Evolutionary conservation across 2,113 vertebrate species (phyloP).

Genomic region (Leucoraja erinaceus): DNA sequence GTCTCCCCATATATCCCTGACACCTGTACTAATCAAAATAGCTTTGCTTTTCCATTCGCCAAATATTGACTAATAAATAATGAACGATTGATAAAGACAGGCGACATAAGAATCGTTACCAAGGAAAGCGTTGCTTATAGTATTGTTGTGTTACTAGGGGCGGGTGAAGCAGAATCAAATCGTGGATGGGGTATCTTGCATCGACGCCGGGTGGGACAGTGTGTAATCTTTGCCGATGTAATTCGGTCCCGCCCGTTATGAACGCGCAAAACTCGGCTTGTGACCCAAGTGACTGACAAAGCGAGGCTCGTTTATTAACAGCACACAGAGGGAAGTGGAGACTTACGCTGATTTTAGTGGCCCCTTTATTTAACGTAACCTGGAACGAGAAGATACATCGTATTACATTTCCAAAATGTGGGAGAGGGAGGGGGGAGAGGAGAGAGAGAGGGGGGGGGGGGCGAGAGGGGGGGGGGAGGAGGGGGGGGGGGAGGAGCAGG

Average conservation of each 20-base stretch:
- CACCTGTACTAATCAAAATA: too few species aligned
- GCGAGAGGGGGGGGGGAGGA: too few species aligned
- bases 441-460: too few species aligned
- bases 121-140: not conserved
- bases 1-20: too few species aligned
- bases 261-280: not conserved
- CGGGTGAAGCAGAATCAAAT: too few species aligned
- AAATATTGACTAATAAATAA: not conserved
- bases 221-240: not conserved
- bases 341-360: slow-evolving; percentile 96
- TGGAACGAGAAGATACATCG: slow-evolving; percentile 50
- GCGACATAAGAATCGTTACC: not conserved
- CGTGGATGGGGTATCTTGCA: not conserved
- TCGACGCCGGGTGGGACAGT: too few species aligned
- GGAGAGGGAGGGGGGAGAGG: too few species aligned
- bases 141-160: not conserved
- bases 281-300: too few species aligned
- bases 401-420: not conserved
- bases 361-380: slow-evolving; percentile 70
- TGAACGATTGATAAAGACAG: not conserved
- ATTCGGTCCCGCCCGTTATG: too few species aligned
- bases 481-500: too few species aligned
- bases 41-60: too few species aligned
- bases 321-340: slow-evolving; percentile 34
- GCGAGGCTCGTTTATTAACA: not conserved